Conservation (phyloP, 2,888 invertebrate genomes). For the Strigamia crassipes region DNA sequence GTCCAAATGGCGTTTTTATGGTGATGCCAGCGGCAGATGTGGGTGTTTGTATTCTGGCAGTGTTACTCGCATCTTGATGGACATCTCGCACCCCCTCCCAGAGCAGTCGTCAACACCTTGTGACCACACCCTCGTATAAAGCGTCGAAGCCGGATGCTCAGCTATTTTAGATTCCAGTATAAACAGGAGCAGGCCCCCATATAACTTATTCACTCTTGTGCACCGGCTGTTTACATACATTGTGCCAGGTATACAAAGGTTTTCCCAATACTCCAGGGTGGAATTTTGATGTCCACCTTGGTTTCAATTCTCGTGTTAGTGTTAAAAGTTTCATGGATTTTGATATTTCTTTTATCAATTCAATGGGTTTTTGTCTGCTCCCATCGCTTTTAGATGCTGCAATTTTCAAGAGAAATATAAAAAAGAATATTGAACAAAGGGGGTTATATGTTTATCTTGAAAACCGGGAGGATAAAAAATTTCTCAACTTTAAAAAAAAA, state of each 20-base stretch:
- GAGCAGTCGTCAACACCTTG: slow-evolving; percentile 30
- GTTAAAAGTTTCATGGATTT: slow-evolving; percentile 36
- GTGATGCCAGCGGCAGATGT: slow-evolving; percentile 29
- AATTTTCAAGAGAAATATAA: slow-evolving; percentile 25
- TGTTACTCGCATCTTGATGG: slow-evolving; percentile 23
- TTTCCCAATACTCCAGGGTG: slow-evolving; percentile 13
- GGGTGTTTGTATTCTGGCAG: slow-evolving; percentile 31
- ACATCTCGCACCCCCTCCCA: slow-evolving; percentile 10
- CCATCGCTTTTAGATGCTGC: slow-evolving; percentile 21
- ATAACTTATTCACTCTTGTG: slow-evolving; percentile 35
- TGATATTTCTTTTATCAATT: slow-evolving; percentile 36
- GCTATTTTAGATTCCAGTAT: slow-evolving; percentile 28
- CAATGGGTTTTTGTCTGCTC: neutral
- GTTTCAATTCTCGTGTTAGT: slow-evolving; percentile 28
- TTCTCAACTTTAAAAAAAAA: neutral
- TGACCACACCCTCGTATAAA: slow-evolving; percentile 20
- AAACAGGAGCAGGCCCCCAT: slow-evolving; percentile 10
- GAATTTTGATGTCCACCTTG: slow-evolving; percentile 27
- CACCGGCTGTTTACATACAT: slow-evolving; percentile 27
- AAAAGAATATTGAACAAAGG: neutral
- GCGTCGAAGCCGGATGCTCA: slow-evolving; percentile 20
- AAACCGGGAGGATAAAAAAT: neutral
- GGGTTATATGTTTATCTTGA: neutral
- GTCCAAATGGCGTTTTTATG: slow-evolving; percentile 34
- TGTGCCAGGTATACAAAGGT: slow-evolving; percentile 28